Evolutionary conservation across 2,797 vertebrate species (phyloP).

Genomic region (Cirrhinus molitorella): DNA sequence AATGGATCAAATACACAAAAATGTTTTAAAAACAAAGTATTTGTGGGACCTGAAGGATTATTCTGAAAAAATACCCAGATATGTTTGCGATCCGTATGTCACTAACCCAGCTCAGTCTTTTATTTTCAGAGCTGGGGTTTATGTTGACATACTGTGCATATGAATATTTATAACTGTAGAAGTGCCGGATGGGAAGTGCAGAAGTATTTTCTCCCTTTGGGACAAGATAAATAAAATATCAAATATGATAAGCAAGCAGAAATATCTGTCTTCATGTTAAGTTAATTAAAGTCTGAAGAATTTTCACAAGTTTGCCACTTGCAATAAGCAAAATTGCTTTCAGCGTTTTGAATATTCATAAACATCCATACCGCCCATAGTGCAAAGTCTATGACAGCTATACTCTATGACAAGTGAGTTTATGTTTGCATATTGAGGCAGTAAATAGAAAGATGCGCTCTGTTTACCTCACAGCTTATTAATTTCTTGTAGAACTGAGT

Average conservation of each 20-base stretch:
- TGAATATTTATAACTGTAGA: conserved; percentile 19
- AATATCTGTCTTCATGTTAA: conserved; percentile 4
- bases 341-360: conserved; percentile 5
- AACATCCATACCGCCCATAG: neutral
- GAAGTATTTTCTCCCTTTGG: neutral
- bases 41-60: too few relatives aligned
- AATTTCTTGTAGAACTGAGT: neutral
- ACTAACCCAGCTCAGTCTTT: neutral
- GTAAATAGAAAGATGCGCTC: neutral
- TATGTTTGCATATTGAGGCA: neutral
- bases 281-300: conserved; percentile 9
- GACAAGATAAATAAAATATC: conserved; percentile 27
- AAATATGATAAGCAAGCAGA: conserved; percentile 9
- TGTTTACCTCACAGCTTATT: conserved; percentile 5
- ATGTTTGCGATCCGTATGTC: neutral
- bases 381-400: neutral
- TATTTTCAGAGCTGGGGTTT: neutral
- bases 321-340: neutral
- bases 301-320: neutral
- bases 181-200: neutral
- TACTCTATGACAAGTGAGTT: neutral
- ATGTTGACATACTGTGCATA: conserved; percentile 5
- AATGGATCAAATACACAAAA: too few relatives aligned
- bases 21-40: too few relatives aligned
- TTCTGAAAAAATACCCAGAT: too few relatives aligned